A percentile compares a stretch with the other conserved stretches of the same genome.
Conservation (phyloP, 1,140 invertebrate species). For the Alviniconcha marisindica region DNA sequence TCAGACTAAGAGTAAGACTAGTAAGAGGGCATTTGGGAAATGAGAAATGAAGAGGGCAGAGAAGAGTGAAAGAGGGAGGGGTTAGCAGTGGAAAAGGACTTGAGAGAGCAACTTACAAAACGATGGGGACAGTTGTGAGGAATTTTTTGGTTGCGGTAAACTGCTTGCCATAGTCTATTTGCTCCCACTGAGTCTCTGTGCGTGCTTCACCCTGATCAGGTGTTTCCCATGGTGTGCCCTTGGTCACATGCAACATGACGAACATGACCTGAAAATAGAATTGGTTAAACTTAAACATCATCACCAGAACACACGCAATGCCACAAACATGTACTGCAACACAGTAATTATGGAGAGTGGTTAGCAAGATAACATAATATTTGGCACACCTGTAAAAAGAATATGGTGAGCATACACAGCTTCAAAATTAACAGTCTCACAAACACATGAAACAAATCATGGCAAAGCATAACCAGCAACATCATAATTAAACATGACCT, state of each 20-base stretch:
- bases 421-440: no score
- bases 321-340: conserved; percentile 78
- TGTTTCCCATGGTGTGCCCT: conserved; percentile 85
- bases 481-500: no score
- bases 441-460: no score
- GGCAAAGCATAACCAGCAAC: no score
- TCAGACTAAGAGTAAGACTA: no score
- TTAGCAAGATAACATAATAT: not conserved
- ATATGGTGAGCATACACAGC: no score
- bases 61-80: no score
- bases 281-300: no score
- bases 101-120: conserved; percentile 78
- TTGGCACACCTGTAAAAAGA: no score
- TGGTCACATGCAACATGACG: conserved; percentile 82
- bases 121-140: conserved; percentile 81
- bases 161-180: conserved; percentile 85
- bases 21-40: no score
- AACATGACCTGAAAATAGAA: conserved; percentile 81
- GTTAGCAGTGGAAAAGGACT: not conserved
- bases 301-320: conserved; percentile 83
- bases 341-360: not conserved
- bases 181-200: conserved; percentile 84
- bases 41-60: no score
- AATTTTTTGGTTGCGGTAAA: conserved; percentile 85
- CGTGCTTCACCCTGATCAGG: conserved; percentile 82